A percentile compares a stretch with the other conserved stretches of the same genome.
phyloP scores from a whole-genome alignment of 2,888 invertebrate species.

The Ctena decussata region DNA sequence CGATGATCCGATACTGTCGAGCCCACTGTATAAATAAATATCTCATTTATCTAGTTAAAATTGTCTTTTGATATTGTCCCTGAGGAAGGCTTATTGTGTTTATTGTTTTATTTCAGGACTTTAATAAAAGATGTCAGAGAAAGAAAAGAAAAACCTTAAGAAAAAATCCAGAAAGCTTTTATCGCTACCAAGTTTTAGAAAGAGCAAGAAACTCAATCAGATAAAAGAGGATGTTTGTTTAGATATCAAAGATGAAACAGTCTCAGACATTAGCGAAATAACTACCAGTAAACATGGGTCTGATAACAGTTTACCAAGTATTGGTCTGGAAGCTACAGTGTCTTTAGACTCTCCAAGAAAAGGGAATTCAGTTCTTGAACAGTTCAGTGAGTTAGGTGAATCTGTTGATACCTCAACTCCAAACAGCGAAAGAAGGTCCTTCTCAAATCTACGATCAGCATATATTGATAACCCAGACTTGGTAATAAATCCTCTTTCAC shows the following conservation, averaged over 20 bases:
- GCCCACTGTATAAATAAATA: no score
- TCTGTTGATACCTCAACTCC: background rate
- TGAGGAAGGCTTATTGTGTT: background rate
- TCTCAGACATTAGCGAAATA: background rate
- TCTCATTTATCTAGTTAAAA: no score
- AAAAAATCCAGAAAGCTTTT: constrained; percentile 48
- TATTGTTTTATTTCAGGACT: background rate
- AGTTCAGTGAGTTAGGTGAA: background rate
- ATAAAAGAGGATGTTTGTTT: constrained; percentile 3
- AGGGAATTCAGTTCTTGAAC: background rate
- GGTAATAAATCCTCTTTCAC: constrained; percentile 8
- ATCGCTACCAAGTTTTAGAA: constrained; percentile 52
- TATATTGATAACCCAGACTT: constrained; percentile 5
- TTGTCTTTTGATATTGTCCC: background rate
- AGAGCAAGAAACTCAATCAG: constrained; percentile 34
- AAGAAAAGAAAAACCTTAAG: constrained; percentile 46
- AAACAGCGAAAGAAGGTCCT: constrained; percentile 12
- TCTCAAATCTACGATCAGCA: constrained; percentile 15
- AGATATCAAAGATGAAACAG: background rate
- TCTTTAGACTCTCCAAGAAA: constrained; percentile 15
- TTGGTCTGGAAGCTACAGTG: constrained; percentile 31
- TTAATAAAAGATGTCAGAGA: constrained; percentile 36
- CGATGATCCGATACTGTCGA: no score
- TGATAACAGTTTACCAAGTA: background rate
- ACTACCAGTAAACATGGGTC: constrained; percentile 25